Conservation (phyloP, 2,888 invertebrate genomes). For the Harpalus rufipes region DNA sequence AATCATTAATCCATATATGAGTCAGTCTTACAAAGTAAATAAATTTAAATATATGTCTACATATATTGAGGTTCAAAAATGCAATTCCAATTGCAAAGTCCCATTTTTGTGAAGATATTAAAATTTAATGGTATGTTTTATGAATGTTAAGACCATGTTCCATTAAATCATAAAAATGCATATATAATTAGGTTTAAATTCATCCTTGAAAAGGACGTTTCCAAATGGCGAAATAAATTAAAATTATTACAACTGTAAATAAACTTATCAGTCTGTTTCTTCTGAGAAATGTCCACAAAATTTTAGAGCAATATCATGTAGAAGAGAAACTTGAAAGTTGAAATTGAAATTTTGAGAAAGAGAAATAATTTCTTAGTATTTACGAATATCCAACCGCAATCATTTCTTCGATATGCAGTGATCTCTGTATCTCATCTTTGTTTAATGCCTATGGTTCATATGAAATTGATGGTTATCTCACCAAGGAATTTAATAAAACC, state of each 20-base stretch:
- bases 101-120: background rate
- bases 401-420: slow-evolving; percentile 36
- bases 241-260: slow-evolving; percentile 32
- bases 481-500: slow-evolving; percentile 31
- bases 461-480: slow-evolving; percentile 19
- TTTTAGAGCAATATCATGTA: slow-evolving; percentile 29
- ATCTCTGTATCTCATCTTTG: slow-evolving; percentile 18
- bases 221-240: slow-evolving; percentile 15
- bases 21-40: background rate
- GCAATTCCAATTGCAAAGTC: background rate
- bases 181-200: slow-evolving; percentile 27
- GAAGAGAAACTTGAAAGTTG: slow-evolving; percentile 55
- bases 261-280: slow-evolving; percentile 36
- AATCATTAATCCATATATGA: too few species aligned
- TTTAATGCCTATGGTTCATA: slow-evolving; percentile 22
- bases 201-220: slow-evolving; percentile 22
- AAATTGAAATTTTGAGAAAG: slow-evolving; percentile 50
- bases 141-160: slow-evolving; percentile 31
- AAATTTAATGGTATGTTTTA: slow-evolving; percentile 42
- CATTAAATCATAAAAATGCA: slow-evolving; percentile 44
- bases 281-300: slow-evolving; percentile 35
- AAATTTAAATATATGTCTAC: background rate
- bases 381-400: slow-evolving; percentile 47
- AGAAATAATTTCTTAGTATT: slow-evolving; percentile 50
- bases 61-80: background rate